Base-by-base conservation (phyloP, 2,113 vertebrate genomes). In the Datnioides undecimradiatus region DNA sequence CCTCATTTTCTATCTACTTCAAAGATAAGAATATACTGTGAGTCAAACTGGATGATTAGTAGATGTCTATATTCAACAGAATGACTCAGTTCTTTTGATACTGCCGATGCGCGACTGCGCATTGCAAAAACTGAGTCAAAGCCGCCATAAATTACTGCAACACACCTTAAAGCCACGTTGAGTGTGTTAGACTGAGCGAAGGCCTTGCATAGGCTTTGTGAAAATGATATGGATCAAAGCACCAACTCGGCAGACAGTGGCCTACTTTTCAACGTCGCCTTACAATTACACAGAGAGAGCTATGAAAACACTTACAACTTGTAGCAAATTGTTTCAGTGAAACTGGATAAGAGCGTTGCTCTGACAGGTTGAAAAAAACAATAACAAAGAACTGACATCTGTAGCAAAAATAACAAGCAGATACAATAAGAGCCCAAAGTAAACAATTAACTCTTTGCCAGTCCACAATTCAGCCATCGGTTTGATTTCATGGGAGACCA, bases 401-500 rank as follows among this genome's bases (percentile, higher is more conserved):
- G 7, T 38, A 13, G 16, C 16, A 9, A 49, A 62, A 49, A 12
- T 5, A 36, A 36, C 14, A 5, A 13, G 31, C 19, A 46, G 11
- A 46, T 21, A n/a, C 36, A 38, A 43, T 17, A 55, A 58, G 21
- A 60, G 19, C 16, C 21, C 11, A 57, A 25, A 27, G 36, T 43
- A n/a, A 72, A 45, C 33, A 8, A 40, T 33, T 29, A 17, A 63
- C 55, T 54, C 8, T 17, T 16, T 38, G 6, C 62, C 45, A 83
- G 36, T 43, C 36, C n/a, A 52, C 29, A 23, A 5, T 6, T 64
- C 4, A 67, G 48, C 33, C 25, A 63, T 16, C 31, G 76, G 45
- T 16, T 21, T 25, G 14, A 25, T 40, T 36, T 36, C 8, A 62
- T 4, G 16, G 8, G 23, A 75, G 85, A 90, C 83, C 85, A 84